Base-by-base conservation (phyloP, 2,888 invertebrate genomes). In the Brachyptera risi region DNA sequence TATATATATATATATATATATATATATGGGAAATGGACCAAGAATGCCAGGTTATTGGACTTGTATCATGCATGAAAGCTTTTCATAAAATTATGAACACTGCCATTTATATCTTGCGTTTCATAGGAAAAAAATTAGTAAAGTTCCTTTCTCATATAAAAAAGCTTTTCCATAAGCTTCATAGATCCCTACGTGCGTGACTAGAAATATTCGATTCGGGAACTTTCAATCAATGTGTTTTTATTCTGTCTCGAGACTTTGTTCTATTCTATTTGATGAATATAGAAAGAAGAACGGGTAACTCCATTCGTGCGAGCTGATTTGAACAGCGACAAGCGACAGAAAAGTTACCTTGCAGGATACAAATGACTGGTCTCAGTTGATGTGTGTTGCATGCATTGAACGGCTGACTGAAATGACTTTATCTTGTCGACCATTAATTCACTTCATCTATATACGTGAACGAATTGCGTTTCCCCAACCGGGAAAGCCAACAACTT, bases 221-320 rank as follows among this genome's bases (percentile, higher is more conserved):
- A 13, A 47, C 21, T 24, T 47, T 47, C 47, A 21, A 19, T 47
- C 47, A 24, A 23, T 21, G 24, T 47, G 47, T 21, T 47, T 47
- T 40, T 47, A 31, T 11, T 23, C 47, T 47, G 13, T n/a, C 23
- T 24, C 24, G 13, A 21, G 47, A 47, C 47, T 47, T 47, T 47
- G 47, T 54, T 35, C 35, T 54, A 19, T 54, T 54, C 35, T 21
- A 54, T 54, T 54, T 37, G 35, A 54, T 54, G 23, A 37, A 17
- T n/a, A n/a, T n/a, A n/a, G n/a, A n/a, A n/a, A n/a, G n/a, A 54
- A 54, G 24, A 47, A 47, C 37, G 35, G 17, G 21, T 21, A 19
- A 19, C 54, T 54, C 37, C 13, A 37, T 19, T 54, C 54, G 54
- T 54, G 54, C 54, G 54, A 11, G 19, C 35, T 54, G 54, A 54